Evolutionary conservation across 2,113 vertebrate species (phyloP).

Genomic region (Callithrix jacchus): DNA sequence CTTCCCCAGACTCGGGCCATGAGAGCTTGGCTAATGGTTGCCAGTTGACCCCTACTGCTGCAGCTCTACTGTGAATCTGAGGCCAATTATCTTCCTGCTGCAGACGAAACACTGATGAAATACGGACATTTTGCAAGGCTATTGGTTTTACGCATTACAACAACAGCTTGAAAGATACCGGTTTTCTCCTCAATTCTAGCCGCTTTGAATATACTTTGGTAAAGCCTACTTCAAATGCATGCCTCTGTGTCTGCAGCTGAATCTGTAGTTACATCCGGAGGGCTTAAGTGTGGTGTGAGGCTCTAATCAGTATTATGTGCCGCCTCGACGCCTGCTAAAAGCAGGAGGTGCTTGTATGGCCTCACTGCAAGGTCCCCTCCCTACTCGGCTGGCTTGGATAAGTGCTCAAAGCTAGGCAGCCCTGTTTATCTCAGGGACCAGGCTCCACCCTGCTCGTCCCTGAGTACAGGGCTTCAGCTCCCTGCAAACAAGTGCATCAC

Average conservation of each 20-base stretch:
- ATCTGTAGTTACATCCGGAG: background rate
- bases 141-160: slow-evolving; percentile 12
- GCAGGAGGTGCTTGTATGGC: fast-evolving
- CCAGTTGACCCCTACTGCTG: slow-evolving; percentile 61
- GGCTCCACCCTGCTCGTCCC: background rate
- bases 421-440: background rate
- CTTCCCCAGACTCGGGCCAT: background rate
- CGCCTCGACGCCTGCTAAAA: background rate
- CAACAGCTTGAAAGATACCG: background rate
- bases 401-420: background rate
- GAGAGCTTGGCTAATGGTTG: slow-evolving; percentile 28
- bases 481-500: background rate
- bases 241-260: background rate
- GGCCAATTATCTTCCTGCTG: slow-evolving; percentile 70
- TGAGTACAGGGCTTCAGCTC: too few species aligned
- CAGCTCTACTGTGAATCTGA: slow-evolving; percentile 39
- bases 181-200: background rate
- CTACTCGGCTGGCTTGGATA: background rate
- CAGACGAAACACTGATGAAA: slow-evolving; percentile 69
- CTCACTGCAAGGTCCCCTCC: background rate
- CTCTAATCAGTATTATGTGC: background rate
- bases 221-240: background rate
- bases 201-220: background rate
- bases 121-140: slow-evolving; percentile 45
- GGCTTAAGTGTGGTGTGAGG: background rate